phyloP scores from a whole-genome alignment of 2,888 invertebrate species.

The Protonemura montana region DNA sequence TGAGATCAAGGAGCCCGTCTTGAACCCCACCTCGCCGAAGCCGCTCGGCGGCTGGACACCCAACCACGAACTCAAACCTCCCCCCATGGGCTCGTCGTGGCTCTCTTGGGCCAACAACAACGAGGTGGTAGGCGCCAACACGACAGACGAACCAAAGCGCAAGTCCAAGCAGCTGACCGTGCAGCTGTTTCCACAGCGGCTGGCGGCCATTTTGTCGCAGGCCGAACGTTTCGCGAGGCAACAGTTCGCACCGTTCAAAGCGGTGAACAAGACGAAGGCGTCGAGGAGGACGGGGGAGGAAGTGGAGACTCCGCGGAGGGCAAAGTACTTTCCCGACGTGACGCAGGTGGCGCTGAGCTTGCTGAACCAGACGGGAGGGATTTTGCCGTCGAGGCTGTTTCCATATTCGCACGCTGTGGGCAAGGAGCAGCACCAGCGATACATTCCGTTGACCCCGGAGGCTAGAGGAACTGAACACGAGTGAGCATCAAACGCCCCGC shows the following conservation, averaged over 20 bases:
- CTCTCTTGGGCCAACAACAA: slow-evolving; percentile 50
- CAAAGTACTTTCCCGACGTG: neutral
- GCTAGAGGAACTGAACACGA: neutral
- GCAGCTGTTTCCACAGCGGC: slow-evolving; percentile 78
- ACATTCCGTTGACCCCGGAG: neutral
- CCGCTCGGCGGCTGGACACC: slow-evolving; percentile 55
- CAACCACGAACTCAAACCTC: slow-evolving; percentile 53
- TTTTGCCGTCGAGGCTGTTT: neutral
- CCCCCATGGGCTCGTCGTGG: slow-evolving; percentile 53
- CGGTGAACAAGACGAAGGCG: neutral
- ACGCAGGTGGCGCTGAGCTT: neutral
- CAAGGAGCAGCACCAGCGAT: neutral
- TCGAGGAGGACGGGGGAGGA: neutral
- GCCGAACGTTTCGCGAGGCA: slow-evolving; percentile 64
- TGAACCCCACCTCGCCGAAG: slow-evolving; percentile 61
- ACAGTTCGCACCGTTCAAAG: slow-evolving; percentile 13
- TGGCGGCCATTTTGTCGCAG: slow-evolving; percentile 80
- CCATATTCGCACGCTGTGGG: neutral
- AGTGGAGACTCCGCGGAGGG: neutral
- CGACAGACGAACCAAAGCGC: slow-evolving; percentile 39
- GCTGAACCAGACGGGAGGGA: no score
- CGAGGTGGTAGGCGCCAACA: neutral
- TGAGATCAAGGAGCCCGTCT: slow-evolving; percentile 79
- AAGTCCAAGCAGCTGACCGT: slow-evolving; percentile 64
- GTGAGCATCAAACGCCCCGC: no score